Base-by-base conservation (phyloP, 1,140 invertebrate genomes). In the Lerema accius region DNA sequence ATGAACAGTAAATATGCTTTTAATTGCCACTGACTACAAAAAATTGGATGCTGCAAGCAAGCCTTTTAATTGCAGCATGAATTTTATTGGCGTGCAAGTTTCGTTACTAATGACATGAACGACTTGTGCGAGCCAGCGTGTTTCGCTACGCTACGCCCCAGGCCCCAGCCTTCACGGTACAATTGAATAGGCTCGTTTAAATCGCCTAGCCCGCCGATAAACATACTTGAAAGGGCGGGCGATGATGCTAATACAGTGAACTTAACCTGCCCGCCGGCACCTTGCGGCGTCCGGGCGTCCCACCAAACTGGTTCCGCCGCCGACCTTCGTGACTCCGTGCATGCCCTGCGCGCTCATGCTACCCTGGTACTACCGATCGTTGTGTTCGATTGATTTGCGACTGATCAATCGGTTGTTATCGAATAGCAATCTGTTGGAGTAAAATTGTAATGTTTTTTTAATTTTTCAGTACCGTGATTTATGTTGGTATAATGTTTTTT, bases 241-340 rank as follows among this genome's bases (percentile, higher is more conserved):
- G 86, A 85, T 85, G 81, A 86, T 82, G 82, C 74, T 86, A 87
- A 86, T 89, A 80, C 73, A 79, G 76, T 82, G 86, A 85, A 89
- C 84, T 87, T 86, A 89, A 87, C 81, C 76, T 76, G 80, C 80
- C 79, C 83, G 73, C 66, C 78, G 80, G 84, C 86, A 89, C 86
- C 82, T 89, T 88, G 84, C 86, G 69, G 69, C 82, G 78, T 80
- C 82, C 84, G 84, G 69, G 69, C 82, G 78, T 80, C 82, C 84
- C 74, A 73, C 76, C 77, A 86, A 89, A 89, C 87, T 84, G 84
- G 87, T 90, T 90, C 71, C 72, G 50, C 49, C 55, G 63, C 63
- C 85, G 85, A 86, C 87, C 84, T 90, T 88, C 84, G 74, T 71
- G 67, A 49, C 84, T 90, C 87, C 84, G 74, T 73, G 71, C 58